Evolutionary conservation across 2,113 vertebrate species (phyloP).

Genomic region (Aspidoscelis tigris): DNA sequence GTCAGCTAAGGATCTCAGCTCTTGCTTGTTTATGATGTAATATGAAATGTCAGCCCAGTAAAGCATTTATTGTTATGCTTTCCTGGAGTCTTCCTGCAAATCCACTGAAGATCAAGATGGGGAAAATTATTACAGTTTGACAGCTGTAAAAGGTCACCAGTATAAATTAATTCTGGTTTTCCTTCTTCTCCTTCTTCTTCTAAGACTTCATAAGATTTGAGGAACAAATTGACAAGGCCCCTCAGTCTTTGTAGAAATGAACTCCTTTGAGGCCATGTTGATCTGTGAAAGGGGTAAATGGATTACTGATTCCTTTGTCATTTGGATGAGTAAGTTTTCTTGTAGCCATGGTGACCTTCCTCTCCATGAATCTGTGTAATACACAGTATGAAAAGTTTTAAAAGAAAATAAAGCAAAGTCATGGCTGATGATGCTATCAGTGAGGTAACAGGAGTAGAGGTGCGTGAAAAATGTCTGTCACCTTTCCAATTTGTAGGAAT

Average conservation of each 20-base stretch:
- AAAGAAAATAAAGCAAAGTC: no score
- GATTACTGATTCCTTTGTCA: conserved; percentile 42
- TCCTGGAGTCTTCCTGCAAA: conserved; percentile 20
- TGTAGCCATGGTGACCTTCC: no score
- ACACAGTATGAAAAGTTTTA: no score
- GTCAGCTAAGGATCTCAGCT: conserved; percentile 13
- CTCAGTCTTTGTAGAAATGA: neutral
- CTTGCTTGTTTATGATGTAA: conserved; percentile 13
- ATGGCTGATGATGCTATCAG: no score
- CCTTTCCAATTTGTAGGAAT: no score
- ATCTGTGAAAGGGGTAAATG: conserved; percentile 7
- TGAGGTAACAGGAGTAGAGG: no score
- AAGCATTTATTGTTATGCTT: conserved; percentile 32
- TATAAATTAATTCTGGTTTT: conserved; percentile 50
- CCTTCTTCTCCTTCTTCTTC: conserved; percentile 13
- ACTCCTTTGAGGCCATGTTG: neutral
- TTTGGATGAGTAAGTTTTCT: neutral
- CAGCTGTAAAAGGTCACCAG: conserved; percentile 74
- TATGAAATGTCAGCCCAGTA: conserved; percentile 45
- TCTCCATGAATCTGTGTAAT: no score
- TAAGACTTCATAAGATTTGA: conserved; percentile 29
- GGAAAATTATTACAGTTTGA: conserved; percentile 61
- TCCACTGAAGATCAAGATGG: conserved; percentile 59
- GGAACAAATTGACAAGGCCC: conserved; percentile 30
- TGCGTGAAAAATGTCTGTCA: no score